phyloP scores from a whole-genome alignment of 2,113 vertebrate genomes.

The Procavia capensis region DNA sequence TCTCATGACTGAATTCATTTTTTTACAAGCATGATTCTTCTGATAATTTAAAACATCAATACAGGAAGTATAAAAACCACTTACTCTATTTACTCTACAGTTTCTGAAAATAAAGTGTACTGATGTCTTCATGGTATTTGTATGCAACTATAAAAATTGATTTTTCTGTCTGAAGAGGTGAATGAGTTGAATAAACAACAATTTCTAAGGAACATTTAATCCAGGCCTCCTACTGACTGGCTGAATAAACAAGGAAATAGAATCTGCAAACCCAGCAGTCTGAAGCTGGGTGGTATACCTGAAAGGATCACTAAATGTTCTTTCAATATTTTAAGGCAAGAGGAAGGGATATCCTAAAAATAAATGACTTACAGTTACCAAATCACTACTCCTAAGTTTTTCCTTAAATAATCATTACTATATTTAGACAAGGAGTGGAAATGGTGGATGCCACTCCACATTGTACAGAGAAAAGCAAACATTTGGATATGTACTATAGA shows the following conservation, averaged over 20 bases:
- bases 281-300: neutral
- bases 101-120: slow-evolving; percentile 36
- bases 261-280: neutral
- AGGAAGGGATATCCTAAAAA: slow-evolving; percentile 2
- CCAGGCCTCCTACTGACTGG: neutral
- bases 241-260: slow-evolving; percentile 52
- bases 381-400: neutral
- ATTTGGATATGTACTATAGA: neutral
- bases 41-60: slow-evolving; percentile 58
- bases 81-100: slow-evolving; percentile 23
- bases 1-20: slow-evolving; percentile 28
- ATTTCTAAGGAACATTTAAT: slow-evolving; percentile 57
- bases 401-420: neutral
- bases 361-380: neutral
- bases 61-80: slow-evolving; percentile 53
- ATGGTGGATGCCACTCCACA: neutral
- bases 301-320: neutral
- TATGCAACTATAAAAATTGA: slow-evolving; percentile 58
- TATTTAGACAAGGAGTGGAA: neutral
- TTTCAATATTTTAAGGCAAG: slow-evolving; percentile 20
- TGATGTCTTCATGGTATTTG: slow-evolving; percentile 29
- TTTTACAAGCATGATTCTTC: slow-evolving; percentile 16
- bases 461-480: neutral
- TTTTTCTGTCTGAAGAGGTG: slow-evolving; percentile 38
- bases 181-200: slow-evolving; percentile 29